Conservation (phyloP, 1,140 invertebrate species). For the Panonychus citri region DNA sequence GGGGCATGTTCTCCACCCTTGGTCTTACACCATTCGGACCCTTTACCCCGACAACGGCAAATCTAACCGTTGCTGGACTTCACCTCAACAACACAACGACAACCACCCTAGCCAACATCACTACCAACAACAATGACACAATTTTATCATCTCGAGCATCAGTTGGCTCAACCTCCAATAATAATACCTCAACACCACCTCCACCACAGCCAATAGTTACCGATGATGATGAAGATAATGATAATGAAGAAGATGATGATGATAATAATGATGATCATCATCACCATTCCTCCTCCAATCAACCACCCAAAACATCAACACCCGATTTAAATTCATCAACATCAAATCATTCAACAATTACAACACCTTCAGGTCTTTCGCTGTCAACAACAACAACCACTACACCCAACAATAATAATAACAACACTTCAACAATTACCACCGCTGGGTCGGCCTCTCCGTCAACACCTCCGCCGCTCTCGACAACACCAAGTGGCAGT, state of each 20-base stretch:
- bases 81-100: background rate
- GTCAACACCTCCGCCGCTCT: background rate
- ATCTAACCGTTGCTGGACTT: background rate
- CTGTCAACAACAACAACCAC: background rate
- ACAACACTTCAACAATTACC: background rate
- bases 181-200: too few relatives aligned
- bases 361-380: too few relatives aligned
- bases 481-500: too few relatives aligned
- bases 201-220: too few relatives aligned
- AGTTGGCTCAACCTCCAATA: too few relatives aligned
- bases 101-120: background rate
- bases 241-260: too few relatives aligned
- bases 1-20: background rate
- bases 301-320: background rate
- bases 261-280: background rate
- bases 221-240: too few relatives aligned
- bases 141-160: too few relatives aligned
- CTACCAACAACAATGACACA: too few relatives aligned
- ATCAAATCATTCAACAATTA: background rate
- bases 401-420: background rate
- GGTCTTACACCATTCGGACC: too few relatives aligned
- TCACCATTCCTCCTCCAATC: background rate
- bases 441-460: background rate
- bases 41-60: too few relatives aligned
- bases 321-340: too few relatives aligned